Conservation (phyloP, 2,797 vertebrate genomes). For the Betta splendens region DNA sequence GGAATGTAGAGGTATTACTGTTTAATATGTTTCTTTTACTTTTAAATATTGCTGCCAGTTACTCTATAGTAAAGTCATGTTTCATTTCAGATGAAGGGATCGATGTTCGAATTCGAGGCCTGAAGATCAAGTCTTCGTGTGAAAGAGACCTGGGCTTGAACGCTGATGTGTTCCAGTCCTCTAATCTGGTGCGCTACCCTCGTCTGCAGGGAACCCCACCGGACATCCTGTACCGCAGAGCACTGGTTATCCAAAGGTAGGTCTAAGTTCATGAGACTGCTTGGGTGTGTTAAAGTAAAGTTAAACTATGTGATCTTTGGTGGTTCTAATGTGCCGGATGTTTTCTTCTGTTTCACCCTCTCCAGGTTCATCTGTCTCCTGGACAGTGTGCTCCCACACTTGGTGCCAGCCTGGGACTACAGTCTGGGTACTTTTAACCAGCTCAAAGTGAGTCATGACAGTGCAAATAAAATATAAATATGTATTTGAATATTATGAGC, state of each 20-base stretch:
- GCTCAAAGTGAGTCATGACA: constrained; percentile 86
- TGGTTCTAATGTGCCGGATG: not conserved
- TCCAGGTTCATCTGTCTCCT: constrained; percentile 93
- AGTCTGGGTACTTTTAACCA: constrained; percentile 93
- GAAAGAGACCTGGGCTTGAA: constrained; percentile 93
- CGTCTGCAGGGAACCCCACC: constrained; percentile 93
- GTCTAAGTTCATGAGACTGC: not conserved
- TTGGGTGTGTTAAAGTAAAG: not conserved
- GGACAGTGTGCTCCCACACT: constrained; percentile 90
- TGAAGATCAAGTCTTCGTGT: constrained; percentile 96
- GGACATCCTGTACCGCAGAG: constrained; percentile 91
- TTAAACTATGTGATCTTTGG: not conserved
- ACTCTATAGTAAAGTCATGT: not conserved
- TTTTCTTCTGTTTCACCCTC: constrained; percentile 3
- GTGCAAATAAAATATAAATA: not conserved
- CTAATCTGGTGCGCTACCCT: constrained; percentile 93
- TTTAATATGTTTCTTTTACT: not conserved
- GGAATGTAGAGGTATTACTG: constrained; percentile 89
- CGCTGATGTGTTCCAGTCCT: constrained; percentile 93
- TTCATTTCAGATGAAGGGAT: constrained; percentile 90
- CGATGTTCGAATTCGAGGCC: constrained; percentile 92
- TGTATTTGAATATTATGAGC: too few species aligned
- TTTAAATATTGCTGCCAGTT: not conserved
- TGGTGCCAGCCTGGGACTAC: constrained; percentile 96
- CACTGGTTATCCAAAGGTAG: constrained; percentile 92